Conservation (phyloP, 2,113 vertebrate species). For the Taxidea taxus region DNA sequence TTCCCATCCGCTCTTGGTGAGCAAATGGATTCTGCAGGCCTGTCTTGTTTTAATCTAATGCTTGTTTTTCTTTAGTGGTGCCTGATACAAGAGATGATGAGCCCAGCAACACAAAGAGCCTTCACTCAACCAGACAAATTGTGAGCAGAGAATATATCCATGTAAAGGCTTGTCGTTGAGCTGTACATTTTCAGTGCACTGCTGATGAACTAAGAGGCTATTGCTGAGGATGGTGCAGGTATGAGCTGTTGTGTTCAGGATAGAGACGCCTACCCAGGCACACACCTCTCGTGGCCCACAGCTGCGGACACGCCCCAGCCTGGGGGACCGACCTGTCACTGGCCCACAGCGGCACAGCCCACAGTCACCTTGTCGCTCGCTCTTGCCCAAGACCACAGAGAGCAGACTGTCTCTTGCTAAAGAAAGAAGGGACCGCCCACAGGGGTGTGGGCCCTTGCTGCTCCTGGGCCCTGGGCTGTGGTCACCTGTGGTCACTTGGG, state of each 20-base stretch:
- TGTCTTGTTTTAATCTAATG: not conserved
- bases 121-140: not conserved
- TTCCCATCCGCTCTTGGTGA: not conserved
- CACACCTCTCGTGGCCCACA: fast-evolving
- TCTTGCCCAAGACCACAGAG: not conserved
- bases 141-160: not conserved
- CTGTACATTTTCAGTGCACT: not conserved
- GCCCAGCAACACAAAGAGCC: not conserved
- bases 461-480: slow-evolving; percentile 62
- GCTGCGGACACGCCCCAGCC: not conserved
- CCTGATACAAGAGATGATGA: not conserved
- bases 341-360: not conserved
- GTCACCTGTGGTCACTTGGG: slow-evolving; percentile 67
- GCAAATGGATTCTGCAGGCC: not conserved
- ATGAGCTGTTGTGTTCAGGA: not conserved
- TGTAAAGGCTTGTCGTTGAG: not conserved
- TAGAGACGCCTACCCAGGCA: not conserved
- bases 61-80: not conserved
- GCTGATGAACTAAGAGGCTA: not conserved
- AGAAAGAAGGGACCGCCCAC: not conserved
- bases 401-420: slow-evolving; percentile 43
- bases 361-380: fast-evolving
- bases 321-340: not conserved
- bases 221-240: not conserved
- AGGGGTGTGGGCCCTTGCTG: not conserved